Conservation (phyloP, 2,888 invertebrate genomes). For the Cepaea hortensis region DNA sequence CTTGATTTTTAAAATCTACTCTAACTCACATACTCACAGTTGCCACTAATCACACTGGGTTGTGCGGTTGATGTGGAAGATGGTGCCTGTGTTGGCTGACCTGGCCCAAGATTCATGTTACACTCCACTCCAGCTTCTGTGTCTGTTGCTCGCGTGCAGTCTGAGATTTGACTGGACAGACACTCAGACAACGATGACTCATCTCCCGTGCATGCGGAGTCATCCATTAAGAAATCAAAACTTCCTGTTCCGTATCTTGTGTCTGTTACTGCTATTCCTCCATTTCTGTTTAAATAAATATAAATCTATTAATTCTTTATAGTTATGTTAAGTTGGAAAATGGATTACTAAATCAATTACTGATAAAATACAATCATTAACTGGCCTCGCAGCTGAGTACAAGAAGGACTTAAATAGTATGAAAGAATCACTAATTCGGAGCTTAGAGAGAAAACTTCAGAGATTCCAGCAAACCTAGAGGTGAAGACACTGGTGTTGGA, state of each 20-base stretch:
- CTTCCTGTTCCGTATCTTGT: conserved; percentile 59
- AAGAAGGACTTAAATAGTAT: too few species aligned
- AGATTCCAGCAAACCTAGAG: too few species aligned
- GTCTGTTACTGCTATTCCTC: conserved; percentile 50
- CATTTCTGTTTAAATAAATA: conserved; percentile 41
- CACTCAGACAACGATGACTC: conserved; percentile 80
- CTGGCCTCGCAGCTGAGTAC: too few species aligned
- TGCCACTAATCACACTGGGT: conserved; percentile 54
- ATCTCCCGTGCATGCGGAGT: conserved; percentile 81
- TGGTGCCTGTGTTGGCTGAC: conserved; percentile 47
- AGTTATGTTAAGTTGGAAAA: neutral
- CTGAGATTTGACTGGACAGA: conserved; percentile 80
- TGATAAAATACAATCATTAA: too few species aligned
- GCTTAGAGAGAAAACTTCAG: too few species aligned
- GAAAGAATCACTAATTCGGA: too few species aligned
- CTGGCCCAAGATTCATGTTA: conserved; percentile 51
- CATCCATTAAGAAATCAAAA: conserved; percentile 69
- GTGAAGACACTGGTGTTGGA: too few species aligned
- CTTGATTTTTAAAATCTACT: too few species aligned
- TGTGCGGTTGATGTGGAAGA: conserved; percentile 53
- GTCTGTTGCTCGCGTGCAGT: conserved; percentile 83
- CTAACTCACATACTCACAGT: conserved; percentile 54
- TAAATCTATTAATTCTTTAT: neutral
- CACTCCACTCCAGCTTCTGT: conserved; percentile 84
- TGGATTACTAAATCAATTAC: neutral